These are phyloP conservation scores for Orchesella cincta DNA, from an alignment of 1,140 invertebrate genomes.

Conservation along the genomic window DNA sequence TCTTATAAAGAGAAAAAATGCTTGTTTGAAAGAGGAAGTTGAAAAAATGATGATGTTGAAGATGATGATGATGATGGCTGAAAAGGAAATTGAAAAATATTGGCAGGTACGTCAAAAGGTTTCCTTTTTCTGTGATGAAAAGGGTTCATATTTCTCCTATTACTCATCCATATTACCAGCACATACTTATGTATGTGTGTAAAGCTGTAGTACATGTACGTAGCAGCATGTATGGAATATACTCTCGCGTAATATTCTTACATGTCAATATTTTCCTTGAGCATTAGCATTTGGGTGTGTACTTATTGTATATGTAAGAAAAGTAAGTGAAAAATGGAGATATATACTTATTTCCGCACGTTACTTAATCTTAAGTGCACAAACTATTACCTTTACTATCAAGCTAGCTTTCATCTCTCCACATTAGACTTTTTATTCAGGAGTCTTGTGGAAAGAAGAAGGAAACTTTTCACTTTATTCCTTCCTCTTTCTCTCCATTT, in stretches of 20 bases:
- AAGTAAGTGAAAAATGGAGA: background rate
- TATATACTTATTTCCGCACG: slow-evolving; percentile 26
- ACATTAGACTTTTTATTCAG: slow-evolving; percentile 9
- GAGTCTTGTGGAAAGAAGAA: background rate
- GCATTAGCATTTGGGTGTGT: no score
- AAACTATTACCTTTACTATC: slow-evolving; percentile 14
- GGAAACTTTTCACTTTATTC: slow-evolving; percentile 24
- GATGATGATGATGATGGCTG: slow-evolving; percentile 19
- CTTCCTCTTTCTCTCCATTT: no score
- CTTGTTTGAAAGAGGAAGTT: slow-evolving; percentile 14
- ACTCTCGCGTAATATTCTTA: slow-evolving; percentile 1
- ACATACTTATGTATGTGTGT: background rate
- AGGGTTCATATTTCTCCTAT: background rate
- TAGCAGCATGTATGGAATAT: background rate
- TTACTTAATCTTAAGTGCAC: slow-evolving; percentile 29
- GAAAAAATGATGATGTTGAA: slow-evolving; percentile 17
- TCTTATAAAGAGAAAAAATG: background rate
- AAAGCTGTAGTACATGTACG: no score
- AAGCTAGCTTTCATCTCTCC: slow-evolving; percentile 15
- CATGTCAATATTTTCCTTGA: slow-evolving; percentile 28
- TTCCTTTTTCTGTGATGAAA: slow-evolving; percentile 13
- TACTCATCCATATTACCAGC: background rate
- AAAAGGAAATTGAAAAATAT: slow-evolving; percentile 47
- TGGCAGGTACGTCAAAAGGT: slow-evolving; percentile 17
- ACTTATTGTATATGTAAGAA: no score